Percentiles rank a stretch among this genome's conserved stretches.
Conservation (phyloP, 2,797 vertebrate genomes). For the Arnoldichthys spilopterus region DNA sequence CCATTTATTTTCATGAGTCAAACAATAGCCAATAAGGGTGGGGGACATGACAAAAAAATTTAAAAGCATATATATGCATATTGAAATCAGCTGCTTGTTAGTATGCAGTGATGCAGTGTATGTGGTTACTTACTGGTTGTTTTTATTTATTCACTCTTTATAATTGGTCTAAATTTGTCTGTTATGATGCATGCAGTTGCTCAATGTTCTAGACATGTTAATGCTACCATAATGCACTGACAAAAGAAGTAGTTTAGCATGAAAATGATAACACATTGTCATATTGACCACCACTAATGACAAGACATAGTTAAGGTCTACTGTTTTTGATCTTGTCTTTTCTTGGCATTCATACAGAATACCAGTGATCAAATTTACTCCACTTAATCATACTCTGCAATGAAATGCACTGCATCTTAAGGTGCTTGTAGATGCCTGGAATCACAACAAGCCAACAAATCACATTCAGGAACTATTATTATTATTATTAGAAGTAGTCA, state of each 20-base stretch:
- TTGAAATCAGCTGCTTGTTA: not conserved
- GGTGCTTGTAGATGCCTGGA: not conserved
- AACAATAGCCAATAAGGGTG: not conserved
- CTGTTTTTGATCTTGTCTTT: not conserved
- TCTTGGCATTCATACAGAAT: not conserved
- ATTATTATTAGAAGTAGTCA: too few relatives aligned
- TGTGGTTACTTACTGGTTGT: not conserved
- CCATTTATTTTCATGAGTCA: not conserved
- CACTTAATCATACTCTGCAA: not conserved
- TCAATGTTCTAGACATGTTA: not conserved
- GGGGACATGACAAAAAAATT: not conserved
- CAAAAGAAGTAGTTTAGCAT: not conserved
- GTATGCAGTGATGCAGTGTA: not conserved
- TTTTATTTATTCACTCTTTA: not conserved
- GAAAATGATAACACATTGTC: not conserved
- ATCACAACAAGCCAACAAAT: conserved; percentile 2
- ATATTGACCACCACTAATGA: not conserved
- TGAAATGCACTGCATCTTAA: conserved; percentile 5
- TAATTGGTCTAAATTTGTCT: not conserved
- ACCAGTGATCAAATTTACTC: not conserved
- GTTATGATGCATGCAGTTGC: too few relatives aligned
- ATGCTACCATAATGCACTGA: not conserved
- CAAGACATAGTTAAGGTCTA: too few relatives aligned
- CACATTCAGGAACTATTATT: not conserved
- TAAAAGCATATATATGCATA: not conserved